Percentiles rank a stretch among this genome's conserved stretches.
Evolutionary conservation across 1,140 invertebrate species (phyloP).

Genomic region (Heliconius himera): DNA sequence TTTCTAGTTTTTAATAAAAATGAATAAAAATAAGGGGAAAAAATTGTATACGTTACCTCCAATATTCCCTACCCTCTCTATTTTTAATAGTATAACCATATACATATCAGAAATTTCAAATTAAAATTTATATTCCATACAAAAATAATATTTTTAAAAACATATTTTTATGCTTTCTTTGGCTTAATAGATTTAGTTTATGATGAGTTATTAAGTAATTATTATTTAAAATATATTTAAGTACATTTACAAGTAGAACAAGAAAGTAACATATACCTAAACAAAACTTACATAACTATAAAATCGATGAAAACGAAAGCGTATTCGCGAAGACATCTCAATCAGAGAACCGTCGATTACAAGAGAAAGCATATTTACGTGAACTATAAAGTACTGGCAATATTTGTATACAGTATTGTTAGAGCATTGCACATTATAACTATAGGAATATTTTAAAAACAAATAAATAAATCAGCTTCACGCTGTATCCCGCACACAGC

Average conservation of each 20-base stretch:
- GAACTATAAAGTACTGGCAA: neutral
- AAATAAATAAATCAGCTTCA: too few relatives aligned
- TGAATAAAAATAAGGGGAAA: too few relatives aligned
- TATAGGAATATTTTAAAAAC: neutral
- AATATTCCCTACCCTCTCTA: too few relatives aligned
- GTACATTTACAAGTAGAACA: neutral
- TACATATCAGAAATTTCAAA: too few relatives aligned
- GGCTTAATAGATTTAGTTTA: too few relatives aligned
- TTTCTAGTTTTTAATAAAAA: neutral
- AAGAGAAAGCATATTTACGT: slow-evolving; percentile 18
- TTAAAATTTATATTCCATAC: too few relatives aligned
- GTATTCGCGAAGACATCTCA: slow-evolving; percentile 21
- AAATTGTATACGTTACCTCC: too few relatives aligned
- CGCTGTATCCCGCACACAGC: too few relatives aligned
- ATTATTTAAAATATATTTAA: neutral
- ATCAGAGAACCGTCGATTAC: slow-evolving; percentile 24
- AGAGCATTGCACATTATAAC: neutral
- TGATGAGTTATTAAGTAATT: too few relatives aligned
- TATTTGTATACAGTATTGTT: neutral
- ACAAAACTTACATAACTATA: slow-evolving; percentile 16
- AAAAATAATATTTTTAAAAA: too few relatives aligned
- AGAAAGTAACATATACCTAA: neutral
- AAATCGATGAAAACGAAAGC: slow-evolving; percentile 24
- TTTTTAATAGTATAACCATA: too few relatives aligned
- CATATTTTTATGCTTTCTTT: too few relatives aligned